These are phyloP conservation scores for Drosophila pseudoananassae DNA, from an alignment of 1,140 invertebrate genomes.

Conservation along the genomic window DNA sequence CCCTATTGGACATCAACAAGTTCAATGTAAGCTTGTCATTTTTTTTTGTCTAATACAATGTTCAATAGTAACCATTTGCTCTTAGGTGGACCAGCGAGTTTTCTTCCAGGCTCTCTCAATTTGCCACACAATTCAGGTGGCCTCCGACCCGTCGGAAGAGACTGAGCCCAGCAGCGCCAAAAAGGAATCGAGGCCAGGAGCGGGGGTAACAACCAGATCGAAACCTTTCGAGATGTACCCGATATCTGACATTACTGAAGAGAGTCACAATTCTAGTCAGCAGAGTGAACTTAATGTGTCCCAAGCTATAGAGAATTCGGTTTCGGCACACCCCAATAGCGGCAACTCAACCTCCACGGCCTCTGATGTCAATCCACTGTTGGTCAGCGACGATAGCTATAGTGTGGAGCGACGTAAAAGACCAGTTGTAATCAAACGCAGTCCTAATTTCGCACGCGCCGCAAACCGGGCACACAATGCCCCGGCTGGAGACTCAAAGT, in stretches of 20 bases:
- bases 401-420: constrained; percentile 73
- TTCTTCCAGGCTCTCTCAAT: constrained; percentile 89
- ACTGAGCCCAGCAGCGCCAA: constrained; percentile 14
- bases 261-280: constrained; percentile 79
- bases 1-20: constrained; percentile 48
- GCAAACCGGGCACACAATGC: constrained; percentile 27
- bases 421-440: constrained; percentile 73
- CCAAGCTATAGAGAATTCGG: constrained; percentile 62
- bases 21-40: constrained; percentile 6
- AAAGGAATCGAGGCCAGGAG: constrained; percentile 14
- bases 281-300: constrained; percentile 75
- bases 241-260: constrained; percentile 79
- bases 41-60: neutral
- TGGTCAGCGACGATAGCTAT: constrained; percentile 55
- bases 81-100: constrained; percentile 23
- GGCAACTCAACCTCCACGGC: constrained; percentile 26
- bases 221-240: constrained; percentile 76
- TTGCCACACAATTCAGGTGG: constrained; percentile 92
- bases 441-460: constrained; percentile 69
- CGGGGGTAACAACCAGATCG: constrained; percentile 12
- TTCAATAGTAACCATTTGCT: neutral
- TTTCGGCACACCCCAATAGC: constrained; percentile 70
- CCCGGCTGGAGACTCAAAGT: neutral
- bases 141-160: constrained; percentile 54
- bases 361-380: constrained; percentile 74